Percentiles rank a stretch among this genome's conserved stretches.
These are phyloP conservation scores for Platichthys stellatus DNA, from an alignment of 2,113 vertebrate species.

Conservation along the genomic window DNA sequence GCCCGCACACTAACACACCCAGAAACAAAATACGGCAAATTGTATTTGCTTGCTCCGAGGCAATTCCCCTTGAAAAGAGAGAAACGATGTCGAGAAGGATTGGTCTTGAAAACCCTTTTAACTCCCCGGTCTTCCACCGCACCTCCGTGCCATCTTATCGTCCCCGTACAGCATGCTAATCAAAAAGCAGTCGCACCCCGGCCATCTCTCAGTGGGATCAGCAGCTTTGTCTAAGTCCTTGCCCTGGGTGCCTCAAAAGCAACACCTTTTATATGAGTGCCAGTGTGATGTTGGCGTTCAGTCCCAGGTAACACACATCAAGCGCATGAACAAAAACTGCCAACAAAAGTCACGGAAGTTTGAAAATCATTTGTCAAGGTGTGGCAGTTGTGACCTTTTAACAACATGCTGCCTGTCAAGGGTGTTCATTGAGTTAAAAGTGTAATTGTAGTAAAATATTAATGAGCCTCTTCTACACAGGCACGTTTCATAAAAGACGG, in stretches of 20 bases:
- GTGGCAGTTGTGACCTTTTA: neutral
- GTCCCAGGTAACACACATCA: slow-evolving; percentile 15
- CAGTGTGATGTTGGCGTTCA: slow-evolving; percentile 34
- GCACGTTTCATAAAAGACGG: neutral
- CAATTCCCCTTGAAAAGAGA: slow-evolving; percentile 53
- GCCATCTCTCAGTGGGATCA: slow-evolving; percentile 61
- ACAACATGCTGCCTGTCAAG: neutral
- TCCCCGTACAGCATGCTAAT: slow-evolving; percentile 70
- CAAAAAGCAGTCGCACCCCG: slow-evolving; percentile 44
- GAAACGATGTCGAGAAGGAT: slow-evolving; percentile 55
- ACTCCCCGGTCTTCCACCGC: slow-evolving; percentile 35
- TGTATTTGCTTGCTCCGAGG: slow-evolving; percentile 55
- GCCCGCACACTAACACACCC: slow-evolving; percentile 6
- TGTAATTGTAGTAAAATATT: neutral
- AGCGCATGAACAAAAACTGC: neutral
- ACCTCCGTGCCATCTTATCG: slow-evolving; percentile 71
- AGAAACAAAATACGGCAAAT: slow-evolving; percentile 51
- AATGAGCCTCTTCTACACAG: neutral
- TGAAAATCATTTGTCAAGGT: neutral
- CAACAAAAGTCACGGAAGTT: neutral
- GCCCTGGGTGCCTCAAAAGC: slow-evolving; percentile 43
- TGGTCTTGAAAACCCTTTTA: slow-evolving; percentile 63
- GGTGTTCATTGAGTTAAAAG: neutral
- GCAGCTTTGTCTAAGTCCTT: slow-evolving; percentile 61
- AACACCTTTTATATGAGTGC: slow-evolving; percentile 51